A percentile compares a stretch with the other conserved stretches of the same genome.
These are phyloP conservation scores for Biston betularia DNA, from an alignment of 2,888 invertebrate species.

Conservation along the genomic window DNA sequence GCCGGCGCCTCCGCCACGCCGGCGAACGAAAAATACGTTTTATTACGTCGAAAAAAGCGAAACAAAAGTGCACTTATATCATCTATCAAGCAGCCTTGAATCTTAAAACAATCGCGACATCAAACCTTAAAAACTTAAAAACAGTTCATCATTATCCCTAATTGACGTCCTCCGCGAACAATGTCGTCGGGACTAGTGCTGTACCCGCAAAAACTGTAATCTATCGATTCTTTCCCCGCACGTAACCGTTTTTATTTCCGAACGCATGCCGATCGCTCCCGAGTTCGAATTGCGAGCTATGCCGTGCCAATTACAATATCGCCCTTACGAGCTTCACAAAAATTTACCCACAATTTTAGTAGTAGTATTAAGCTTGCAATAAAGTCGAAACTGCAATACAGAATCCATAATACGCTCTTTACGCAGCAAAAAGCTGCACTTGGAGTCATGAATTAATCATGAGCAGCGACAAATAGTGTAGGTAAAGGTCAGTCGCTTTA, in stretches of 20 bases:
- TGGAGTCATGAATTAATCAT: constrained; percentile 78
- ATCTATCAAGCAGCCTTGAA: constrained; percentile 55
- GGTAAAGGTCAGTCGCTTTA: constrained; percentile 79
- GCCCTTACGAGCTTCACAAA: constrained; percentile 63
- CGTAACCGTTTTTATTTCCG: constrained; percentile 73
- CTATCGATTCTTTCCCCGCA: constrained; percentile 79
- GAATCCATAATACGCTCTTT: constrained; percentile 68
- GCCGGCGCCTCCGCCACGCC: constrained; percentile 37
- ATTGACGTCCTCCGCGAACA: constrained; percentile 77
- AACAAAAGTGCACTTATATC: constrained; percentile 42
- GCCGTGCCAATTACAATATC: constrained; percentile 72
- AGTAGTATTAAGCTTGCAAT: constrained; percentile 41
- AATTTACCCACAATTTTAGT: constrained; percentile 47
- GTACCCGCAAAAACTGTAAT: constrained; percentile 75
- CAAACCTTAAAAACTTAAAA: constrained; percentile 56
- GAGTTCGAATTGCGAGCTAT: constrained; percentile 64
- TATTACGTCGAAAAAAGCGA: constrained; percentile 38
- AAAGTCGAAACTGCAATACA: constrained; percentile 50
- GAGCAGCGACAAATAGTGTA: constrained; percentile 78
- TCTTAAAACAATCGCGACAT: constrained; percentile 60
- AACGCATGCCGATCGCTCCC: constrained; percentile 72
- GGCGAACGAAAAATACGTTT: constrained; percentile 34
- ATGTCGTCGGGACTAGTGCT: constrained; percentile 73
- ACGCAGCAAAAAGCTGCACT: constrained; percentile 69
- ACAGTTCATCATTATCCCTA: constrained; percentile 79